These are phyloP conservation scores for Actenoides hombroni DNA, from an alignment of 2,113 vertebrate genomes.

Conservation along the genomic window DNA sequence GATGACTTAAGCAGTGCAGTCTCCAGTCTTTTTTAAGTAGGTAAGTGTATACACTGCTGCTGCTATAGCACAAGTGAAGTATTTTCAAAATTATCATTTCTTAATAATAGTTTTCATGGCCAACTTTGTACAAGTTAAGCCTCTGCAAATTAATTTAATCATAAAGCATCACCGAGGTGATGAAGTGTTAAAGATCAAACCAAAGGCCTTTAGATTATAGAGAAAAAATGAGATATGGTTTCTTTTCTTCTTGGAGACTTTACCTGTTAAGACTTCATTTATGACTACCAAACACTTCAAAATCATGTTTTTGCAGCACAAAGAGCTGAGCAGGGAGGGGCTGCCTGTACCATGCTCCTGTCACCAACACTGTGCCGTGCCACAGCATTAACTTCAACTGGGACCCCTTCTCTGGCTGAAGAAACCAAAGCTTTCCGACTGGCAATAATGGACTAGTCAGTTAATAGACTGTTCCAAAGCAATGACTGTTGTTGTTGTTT, in stretches of 20 bases:
- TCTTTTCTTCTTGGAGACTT: background rate
- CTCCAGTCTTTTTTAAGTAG: background rate
- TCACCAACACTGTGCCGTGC: fast-evolving
- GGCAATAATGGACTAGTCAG: background rate
- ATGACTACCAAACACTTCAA: background rate
- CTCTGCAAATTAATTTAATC: background rate
- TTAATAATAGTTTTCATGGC: background rate
- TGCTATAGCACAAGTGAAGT: background rate
- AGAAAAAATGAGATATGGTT: background rate
- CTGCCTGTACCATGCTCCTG: background rate
- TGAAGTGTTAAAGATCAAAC: background rate
- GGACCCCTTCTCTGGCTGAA: background rate
- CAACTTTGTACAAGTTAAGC: background rate
- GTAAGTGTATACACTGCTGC: background rate
- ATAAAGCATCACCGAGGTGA: background rate
- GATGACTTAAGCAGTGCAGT: background rate
- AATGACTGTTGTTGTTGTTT: background rate
- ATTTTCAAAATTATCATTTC: background rate
- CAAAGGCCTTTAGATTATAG: background rate
- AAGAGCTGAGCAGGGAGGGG: background rate
- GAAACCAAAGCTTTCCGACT: background rate
- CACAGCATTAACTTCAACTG: background rate
- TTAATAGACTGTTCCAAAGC: background rate
- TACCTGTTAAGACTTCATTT: background rate
- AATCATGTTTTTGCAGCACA: background rate